These are phyloP conservation scores for Synanthedon andrenaeformis DNA, from an alignment of 2,888 invertebrate genomes.

Conservation along the genomic window DNA sequence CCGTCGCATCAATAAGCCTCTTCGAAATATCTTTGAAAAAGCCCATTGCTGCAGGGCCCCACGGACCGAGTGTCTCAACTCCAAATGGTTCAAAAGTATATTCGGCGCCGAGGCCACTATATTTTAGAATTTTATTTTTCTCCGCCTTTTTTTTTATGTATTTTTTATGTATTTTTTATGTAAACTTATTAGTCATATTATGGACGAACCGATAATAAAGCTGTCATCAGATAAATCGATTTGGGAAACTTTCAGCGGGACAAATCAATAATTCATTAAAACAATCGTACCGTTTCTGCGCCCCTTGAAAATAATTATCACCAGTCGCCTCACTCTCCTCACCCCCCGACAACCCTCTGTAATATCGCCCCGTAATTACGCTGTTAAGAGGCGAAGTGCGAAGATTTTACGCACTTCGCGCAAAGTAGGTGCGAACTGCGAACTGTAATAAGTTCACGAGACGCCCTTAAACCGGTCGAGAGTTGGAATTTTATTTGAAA, in stretches of 20 bases:
- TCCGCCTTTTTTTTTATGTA: too few species aligned
- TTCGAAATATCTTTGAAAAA: too few species aligned
- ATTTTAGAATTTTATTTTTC: too few species aligned
- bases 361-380: conserved; percentile 52
- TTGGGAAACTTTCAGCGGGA: conserved; percentile 9
- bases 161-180: too few species aligned
- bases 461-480: conserved; percentile 7
- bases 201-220: too few species aligned
- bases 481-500: neutral
- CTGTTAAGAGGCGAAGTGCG: conserved; percentile 37
- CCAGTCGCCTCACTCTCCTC: neutral
- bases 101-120: too few species aligned
- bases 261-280: conserved; percentile 39
- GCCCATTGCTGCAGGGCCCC: too few species aligned
- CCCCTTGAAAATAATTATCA: too few species aligned
- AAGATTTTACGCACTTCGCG: conserved; percentile 58
- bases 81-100: too few species aligned
- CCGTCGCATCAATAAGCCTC: too few species aligned
- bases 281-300: conserved; percentile 26
- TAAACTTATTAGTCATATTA: too few species aligned
- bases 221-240: conserved; percentile 17
- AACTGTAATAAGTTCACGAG: conserved; percentile 35
- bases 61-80: too few species aligned
- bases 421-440: conserved; percentile 16
- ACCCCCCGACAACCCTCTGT: conserved; percentile 26